Evolutionary conservation across 2,888 invertebrate genomes (phyloP).

Genomic region (Drosophila meridionalis): DNA sequence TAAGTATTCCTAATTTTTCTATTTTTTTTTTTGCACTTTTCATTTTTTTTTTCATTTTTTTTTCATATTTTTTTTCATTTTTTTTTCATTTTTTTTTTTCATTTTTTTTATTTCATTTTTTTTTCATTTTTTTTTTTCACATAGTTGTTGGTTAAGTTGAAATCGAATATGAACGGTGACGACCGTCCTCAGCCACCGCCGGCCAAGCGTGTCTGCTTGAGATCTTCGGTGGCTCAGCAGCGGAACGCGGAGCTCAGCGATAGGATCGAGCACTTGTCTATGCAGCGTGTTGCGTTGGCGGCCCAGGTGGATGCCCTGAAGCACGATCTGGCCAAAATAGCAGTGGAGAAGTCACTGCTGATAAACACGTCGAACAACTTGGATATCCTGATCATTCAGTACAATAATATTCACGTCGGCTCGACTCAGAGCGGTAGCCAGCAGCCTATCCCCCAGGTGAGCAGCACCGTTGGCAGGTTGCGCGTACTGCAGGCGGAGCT

Average conservation of each 20-base stretch:
- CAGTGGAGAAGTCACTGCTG: no score
- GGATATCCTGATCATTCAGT: no score
- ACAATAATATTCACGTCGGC: no score
- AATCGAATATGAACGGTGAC: no score
- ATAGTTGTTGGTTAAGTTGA: no score
- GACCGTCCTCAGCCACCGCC: no score
- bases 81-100: not conserved
- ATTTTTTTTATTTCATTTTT: not conserved
- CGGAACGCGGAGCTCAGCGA: not conserved
- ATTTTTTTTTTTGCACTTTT: not conserved
- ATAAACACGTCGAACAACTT: no score
- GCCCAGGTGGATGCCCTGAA: not conserved
- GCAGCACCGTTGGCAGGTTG: no score
- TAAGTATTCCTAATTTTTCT: not conserved
- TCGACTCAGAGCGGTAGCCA: no score
- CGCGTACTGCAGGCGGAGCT: not conserved
- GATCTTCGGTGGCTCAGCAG: not conserved
- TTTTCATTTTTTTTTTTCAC: not conserved
- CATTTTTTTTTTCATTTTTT: not conserved
- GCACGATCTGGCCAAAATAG: no score
- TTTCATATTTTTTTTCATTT: not conserved
- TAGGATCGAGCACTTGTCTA: fast-evolving
- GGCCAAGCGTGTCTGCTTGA: not conserved
- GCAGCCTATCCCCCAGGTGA: no score
- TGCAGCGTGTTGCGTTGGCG: not conserved